Base-by-base conservation (phyloP, 2,113 vertebrate genomes). In the Mobula birostris region DNA sequence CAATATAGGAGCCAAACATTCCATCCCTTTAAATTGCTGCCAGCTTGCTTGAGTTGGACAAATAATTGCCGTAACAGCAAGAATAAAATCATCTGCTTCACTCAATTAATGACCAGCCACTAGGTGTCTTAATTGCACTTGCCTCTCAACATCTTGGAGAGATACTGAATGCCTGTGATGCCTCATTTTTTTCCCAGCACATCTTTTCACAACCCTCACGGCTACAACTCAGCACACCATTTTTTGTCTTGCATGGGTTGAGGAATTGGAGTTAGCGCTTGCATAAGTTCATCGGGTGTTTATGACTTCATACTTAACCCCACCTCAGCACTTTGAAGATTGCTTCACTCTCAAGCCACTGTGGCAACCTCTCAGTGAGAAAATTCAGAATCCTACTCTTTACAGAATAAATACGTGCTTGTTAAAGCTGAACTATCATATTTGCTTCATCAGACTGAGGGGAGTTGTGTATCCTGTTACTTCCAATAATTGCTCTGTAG, bases 191-290 rank as follows among this genome's bases (percentile, higher is more conserved):
- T 1, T 88, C 85, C 48, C 85, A n/a, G 85, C 58, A 15, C 85
- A 63, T 19, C n/a, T 61, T 90, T 32, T 66, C 85, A 90, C 85
- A 8, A 6, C 29, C 5, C 85, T 87, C 63, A 17, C 5, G 66
- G 85, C 85, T 90, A 19, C 85, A 32, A 63, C 29, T 14, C 63
- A 90, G 29, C 61, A 1, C 7, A 63, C 83, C 83, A 87, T 61
- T 87, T 66, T 90, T 29, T 66, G 61, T 32, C n/a, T 66, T 7
- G 85, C 85, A 90, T 90, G 85, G 85, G 58, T 68, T 66, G 85
- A n/a, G 61, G 27, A 2, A 68, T n/a, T 17, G n/a, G 61, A 63
- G 61, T 90, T n/a, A 14, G 61, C 85, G 17, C 40, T n/a, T 66
- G 85, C 85, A 88, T 58, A 66, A 7, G 58, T 7, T 11, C 80